Evolutionary conservation across 2,113 vertebrate genomes (phyloP).

Genomic region (Alligator mississippiensis): DNA sequence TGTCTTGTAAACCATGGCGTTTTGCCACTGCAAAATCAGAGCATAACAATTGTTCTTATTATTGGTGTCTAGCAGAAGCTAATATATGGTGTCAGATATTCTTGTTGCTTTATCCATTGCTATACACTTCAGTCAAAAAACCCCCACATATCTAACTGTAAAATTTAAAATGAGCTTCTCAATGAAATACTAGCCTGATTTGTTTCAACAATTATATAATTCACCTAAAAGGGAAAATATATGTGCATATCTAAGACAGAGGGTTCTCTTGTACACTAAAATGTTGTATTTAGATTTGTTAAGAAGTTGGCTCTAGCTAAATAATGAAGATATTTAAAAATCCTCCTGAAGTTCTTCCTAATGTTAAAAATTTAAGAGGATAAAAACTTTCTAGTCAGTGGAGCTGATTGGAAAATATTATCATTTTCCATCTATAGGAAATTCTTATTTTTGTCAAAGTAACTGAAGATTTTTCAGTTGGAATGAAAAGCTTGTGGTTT

Average conservation of each 20-base stretch:
- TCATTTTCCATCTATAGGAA: background rate
- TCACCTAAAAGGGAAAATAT: background rate
- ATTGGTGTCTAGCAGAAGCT: background rate
- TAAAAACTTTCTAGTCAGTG: background rate
- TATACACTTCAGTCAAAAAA: conserved; percentile 3
- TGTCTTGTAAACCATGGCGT: background rate
- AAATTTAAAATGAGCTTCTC: background rate
- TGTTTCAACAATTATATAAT: background rate
- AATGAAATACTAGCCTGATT: background rate
- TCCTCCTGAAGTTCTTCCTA: background rate
- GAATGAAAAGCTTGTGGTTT: too few relatives aligned
- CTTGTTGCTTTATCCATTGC: background rate
- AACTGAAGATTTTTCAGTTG: background rate
- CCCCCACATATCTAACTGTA: background rate
- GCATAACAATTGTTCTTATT: background rate
- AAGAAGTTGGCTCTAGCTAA: background rate
- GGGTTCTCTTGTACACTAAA: background rate
- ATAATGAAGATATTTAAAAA: background rate
- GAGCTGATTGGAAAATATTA: too few relatives aligned
- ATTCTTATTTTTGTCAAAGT: background rate
- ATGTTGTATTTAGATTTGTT: background rate
- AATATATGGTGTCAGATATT: background rate
- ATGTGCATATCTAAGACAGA: background rate
- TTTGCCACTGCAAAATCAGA: background rate
- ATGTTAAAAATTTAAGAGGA: background rate